Evolutionary conservation across 2,797 vertebrate species (phyloP).

Genomic region (Sternarchorhynchus goeldii): DNA sequence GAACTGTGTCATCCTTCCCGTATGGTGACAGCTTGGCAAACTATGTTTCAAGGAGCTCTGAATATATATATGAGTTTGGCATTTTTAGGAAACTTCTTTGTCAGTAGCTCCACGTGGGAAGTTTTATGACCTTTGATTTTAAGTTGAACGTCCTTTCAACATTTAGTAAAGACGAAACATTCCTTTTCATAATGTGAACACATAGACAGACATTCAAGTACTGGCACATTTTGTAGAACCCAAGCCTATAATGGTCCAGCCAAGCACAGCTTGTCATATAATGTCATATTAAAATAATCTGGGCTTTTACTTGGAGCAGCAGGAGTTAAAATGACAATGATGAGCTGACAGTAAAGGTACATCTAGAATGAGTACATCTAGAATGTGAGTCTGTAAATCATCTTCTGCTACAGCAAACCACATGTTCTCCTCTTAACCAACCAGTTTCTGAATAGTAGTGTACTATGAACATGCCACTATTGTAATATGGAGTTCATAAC

Average conservation of each 20-base stretch:
- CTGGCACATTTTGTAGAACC: not conserved
- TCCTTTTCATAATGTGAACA: not conserved
- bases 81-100: not conserved
- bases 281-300: conserved; percentile 45
- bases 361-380: not conserved
- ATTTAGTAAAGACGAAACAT: not conserved
- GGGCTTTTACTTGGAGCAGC: conserved; percentile 34
- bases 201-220: not conserved
- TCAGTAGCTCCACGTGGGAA: too few relatives aligned
- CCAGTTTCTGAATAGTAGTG: not conserved
- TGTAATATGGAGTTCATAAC: not conserved
- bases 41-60: too few relatives aligned
- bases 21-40: too few relatives aligned
- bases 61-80: not conserved
- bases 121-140: not conserved
- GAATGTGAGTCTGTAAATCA: conserved; percentile 6
- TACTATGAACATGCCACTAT: not conserved
- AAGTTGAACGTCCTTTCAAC: too few relatives aligned
- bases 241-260: conserved; percentile 3
- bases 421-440: conserved; percentile 6
- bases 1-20: too few relatives aligned
- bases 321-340: not conserved
- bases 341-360: conserved; percentile 28
- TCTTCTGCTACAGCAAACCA: conserved; percentile 7
- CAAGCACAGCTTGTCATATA: conserved; percentile 35